Conservation (phyloP, 1,140 invertebrate species). For the Monochamus saltuarius region DNA sequence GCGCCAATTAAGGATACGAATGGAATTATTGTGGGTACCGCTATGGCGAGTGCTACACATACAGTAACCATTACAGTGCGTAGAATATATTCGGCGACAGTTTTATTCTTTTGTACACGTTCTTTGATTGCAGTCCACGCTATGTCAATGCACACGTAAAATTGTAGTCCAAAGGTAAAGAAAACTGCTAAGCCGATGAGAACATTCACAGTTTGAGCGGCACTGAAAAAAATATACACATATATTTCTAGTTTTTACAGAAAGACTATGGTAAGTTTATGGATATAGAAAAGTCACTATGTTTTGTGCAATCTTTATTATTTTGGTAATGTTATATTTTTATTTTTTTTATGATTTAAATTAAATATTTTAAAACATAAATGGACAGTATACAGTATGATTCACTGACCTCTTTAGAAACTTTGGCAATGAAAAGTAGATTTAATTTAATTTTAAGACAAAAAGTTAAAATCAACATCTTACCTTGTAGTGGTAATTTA, state of each 20-base stretch:
- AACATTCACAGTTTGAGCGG: constrained; percentile 83
- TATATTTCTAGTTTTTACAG: not conserved
- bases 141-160: constrained; percentile 90
- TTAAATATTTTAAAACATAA: too few relatives aligned
- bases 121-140: constrained; percentile 74
- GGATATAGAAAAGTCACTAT: too few relatives aligned
- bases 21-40: constrained; percentile 84
- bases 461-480: too few relatives aligned
- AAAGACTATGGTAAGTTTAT: too few relatives aligned
- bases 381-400: too few relatives aligned
- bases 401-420: too few relatives aligned
- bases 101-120: constrained; percentile 65
- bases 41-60: constrained; percentile 77
- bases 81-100: constrained; percentile 74
- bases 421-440: too few relatives aligned
- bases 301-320: too few relatives aligned
- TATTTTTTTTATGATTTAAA: too few relatives aligned
- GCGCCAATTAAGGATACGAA: constrained; percentile 94
- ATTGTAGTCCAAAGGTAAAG: constrained; percentile 93
- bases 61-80: constrained; percentile 64
- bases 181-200: constrained; percentile 87
- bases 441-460: too few relatives aligned
- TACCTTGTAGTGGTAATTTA: too few relatives aligned
- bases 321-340: too few relatives aligned
- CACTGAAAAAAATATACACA: constrained; percentile 57